phyloP scores from a whole-genome alignment of 2,797 vertebrate genomes.

The Taenioides sp. region DNA sequence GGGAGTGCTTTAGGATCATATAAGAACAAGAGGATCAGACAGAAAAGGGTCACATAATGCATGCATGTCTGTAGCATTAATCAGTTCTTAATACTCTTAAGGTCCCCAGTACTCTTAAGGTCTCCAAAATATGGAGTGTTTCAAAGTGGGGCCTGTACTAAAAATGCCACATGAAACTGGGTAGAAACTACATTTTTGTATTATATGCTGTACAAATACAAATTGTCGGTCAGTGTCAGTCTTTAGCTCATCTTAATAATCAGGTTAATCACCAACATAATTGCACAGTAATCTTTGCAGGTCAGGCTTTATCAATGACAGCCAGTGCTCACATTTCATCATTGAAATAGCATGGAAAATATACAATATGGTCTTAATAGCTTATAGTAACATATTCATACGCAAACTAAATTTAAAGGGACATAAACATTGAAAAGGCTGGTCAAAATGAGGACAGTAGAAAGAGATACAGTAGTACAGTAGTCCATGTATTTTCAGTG shows the following conservation, averaged over 20 bases:
- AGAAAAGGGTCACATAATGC: slow-evolving; percentile 13
- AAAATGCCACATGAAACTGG: not conserved
- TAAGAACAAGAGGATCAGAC: slow-evolving; percentile 40
- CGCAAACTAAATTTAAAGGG: not conserved
- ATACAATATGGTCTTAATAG: not conserved
- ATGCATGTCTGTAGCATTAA: not conserved
- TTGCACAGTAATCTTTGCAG: not conserved
- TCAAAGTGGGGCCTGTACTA: not conserved
- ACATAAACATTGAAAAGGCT: not conserved
- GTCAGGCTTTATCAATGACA: not conserved
- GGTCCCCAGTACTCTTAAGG: not conserved
- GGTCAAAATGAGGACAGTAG: slow-evolving; percentile 15
- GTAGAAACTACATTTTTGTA: too few species aligned
- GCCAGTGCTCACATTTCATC: not conserved
- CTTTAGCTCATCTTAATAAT: not conserved
- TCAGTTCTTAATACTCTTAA: slow-evolving; percentile 3
- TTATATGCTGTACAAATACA: not conserved
- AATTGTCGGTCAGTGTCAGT: not conserved
- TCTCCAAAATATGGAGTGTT: not conserved
- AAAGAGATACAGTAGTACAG: slow-evolving; percentile 64
- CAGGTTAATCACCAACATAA: not conserved
- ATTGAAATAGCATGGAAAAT: not conserved
- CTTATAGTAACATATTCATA: not conserved
- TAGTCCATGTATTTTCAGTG: slow-evolving; percentile 53
- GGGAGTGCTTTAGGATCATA: slow-evolving; percentile 26